phyloP scores from a whole-genome alignment of 2,888 invertebrate species.

The Leptopilina myrica region DNA sequence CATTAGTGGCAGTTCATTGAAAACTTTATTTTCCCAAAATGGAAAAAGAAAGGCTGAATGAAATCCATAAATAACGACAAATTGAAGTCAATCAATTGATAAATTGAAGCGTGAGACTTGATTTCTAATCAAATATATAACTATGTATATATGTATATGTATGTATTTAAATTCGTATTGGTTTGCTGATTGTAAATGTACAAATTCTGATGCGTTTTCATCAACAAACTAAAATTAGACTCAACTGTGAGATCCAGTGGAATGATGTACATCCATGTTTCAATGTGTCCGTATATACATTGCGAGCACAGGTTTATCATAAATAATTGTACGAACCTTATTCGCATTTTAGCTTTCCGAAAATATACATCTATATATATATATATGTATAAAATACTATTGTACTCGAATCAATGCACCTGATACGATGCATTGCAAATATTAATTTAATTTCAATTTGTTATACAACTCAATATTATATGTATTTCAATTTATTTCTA shows the following conservation, averaged over 20 bases:
- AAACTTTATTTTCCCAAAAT: slow-evolving; percentile 43
- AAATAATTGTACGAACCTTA: slow-evolving; percentile 71
- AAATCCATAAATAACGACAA: slow-evolving; percentile 20
- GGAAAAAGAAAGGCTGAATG: too few relatives aligned
- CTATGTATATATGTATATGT: too few relatives aligned
- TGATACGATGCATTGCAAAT: slow-evolving; percentile 66
- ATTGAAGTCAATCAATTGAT: slow-evolving; percentile 50
- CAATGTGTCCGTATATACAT: slow-evolving; percentile 46
- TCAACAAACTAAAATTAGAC: slow-evolving; percentile 51
- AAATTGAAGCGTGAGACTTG: slow-evolving; percentile 47
- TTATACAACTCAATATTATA: slow-evolving; percentile 41
- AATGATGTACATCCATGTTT: slow-evolving; percentile 38
- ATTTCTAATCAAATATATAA: slow-evolving; percentile 52
- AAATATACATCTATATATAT: slow-evolving; percentile 48
- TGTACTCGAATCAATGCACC: slow-evolving; percentile 43
- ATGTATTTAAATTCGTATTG: slow-evolving; percentile 39
- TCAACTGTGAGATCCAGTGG: not conserved
- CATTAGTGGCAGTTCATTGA: slow-evolving; percentile 16
- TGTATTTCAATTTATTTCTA: not conserved
- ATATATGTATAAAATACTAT: not conserved
- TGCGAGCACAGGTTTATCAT: slow-evolving; percentile 68
- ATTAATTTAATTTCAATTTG: slow-evolving; percentile 74
- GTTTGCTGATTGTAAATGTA: slow-evolving; percentile 59
- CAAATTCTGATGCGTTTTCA: slow-evolving; percentile 53
- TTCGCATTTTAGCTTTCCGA: slow-evolving; percentile 66